Conservation (phyloP, 1,140 invertebrate species). For the Dolichoris vasculosae region DNA sequence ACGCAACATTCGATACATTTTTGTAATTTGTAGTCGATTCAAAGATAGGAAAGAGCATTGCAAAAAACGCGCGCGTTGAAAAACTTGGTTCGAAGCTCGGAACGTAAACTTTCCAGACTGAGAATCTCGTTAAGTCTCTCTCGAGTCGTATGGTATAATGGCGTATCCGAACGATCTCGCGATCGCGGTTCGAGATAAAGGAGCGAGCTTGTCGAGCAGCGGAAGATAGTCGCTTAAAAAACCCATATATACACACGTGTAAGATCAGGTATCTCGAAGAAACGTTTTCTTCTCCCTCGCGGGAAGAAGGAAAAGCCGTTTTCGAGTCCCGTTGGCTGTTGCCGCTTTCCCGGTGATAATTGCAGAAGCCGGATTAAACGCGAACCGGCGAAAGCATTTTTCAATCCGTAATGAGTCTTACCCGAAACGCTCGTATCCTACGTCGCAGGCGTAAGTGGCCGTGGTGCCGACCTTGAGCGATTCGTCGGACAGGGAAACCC, state of each 20-base stretch:
- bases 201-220: background rate
- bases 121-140: background rate
- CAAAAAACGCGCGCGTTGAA: background rate
- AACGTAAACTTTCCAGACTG: background rate
- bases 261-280: background rate
- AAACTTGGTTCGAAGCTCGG: background rate
- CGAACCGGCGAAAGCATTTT: background rate
- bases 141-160: background rate
- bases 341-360: constrained; percentile 13
- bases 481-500: constrained; percentile 77
- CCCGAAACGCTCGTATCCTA: constrained; percentile 85
- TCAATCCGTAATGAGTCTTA: constrained; percentile 62
- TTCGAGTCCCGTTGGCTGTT: constrained; percentile 11
- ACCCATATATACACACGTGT: background rate
- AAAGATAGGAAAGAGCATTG: background rate
- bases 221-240: background rate
- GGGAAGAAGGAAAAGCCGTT: background rate
- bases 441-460: constrained; percentile 87
- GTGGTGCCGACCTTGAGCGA: constrained; percentile 77
- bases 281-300: background rate
- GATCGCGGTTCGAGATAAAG: background rate
- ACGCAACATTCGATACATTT: background rate
- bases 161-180: background rate
- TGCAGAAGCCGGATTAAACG: background rate
- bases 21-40: background rate